A percentile compares a stretch with the other conserved stretches of the same genome.
Conservation (phyloP, 2,888 invertebrate genomes). For the Heteromyza rotundicornis region DNA sequence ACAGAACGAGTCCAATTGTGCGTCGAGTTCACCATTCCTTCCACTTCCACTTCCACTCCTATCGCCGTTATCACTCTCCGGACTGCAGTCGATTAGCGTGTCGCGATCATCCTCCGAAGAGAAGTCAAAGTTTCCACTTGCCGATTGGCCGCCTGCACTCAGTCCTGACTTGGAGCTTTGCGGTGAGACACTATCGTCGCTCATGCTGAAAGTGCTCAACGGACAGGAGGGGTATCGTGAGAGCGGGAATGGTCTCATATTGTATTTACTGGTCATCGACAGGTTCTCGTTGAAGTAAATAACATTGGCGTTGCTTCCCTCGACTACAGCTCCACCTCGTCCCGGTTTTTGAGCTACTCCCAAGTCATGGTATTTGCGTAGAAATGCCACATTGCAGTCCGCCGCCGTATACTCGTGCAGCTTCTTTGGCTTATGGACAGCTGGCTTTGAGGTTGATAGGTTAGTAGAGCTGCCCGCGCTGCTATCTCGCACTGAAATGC, state of each 20-base stretch:
- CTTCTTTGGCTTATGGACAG: constrained; percentile 53
- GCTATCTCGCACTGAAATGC: constrained; percentile 41
- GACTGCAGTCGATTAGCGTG: constrained; percentile 32
- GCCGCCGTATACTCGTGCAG: constrained; percentile 58
- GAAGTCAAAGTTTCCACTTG: constrained; percentile 52
- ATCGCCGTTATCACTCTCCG: too few relatives aligned
- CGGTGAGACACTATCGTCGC: constrained; percentile 37
- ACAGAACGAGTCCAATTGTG: constrained; percentile 58
- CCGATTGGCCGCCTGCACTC: constrained; percentile 40
- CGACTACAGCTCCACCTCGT: constrained; percentile 23
- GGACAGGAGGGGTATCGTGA: constrained; percentile 49
- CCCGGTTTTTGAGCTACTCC: too few relatives aligned
- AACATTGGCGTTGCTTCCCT: constrained; percentile 39
- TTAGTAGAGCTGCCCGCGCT: constrained; percentile 20
- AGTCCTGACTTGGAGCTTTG: constrained; percentile 35
- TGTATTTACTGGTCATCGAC: constrained; percentile 61
- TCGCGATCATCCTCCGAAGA: constrained; percentile 56
- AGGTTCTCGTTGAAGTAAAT: constrained; percentile 62
- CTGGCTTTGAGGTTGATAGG: constrained; percentile 29
- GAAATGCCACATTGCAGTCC: constrained; percentile 53
- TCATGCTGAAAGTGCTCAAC: constrained; percentile 41
- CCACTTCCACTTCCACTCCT: constrained; percentile 9
- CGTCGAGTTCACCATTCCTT: constrained; percentile 17
- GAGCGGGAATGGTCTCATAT: constrained; percentile 48
- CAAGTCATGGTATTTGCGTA: constrained; percentile 58